Percentiles rank a stretch among this genome's conserved stretches.
phyloP scores from a whole-genome alignment of 2,113 vertebrate species.

The Antechinus stuartii region DNA sequence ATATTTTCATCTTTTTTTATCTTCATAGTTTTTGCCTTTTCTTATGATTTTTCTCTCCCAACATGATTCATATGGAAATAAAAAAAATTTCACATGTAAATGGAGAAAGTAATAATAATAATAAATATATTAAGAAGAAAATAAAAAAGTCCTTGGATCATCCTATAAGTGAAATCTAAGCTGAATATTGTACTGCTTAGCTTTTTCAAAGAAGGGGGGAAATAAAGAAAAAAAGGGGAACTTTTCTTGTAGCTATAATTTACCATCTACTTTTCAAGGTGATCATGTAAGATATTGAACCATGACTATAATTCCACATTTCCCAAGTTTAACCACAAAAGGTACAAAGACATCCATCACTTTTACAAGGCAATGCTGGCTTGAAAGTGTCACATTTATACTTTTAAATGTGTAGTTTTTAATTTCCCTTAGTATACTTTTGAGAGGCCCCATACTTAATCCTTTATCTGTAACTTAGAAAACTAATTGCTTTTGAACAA shows the following conservation, averaged over 20 bases:
- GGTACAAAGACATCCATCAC: conserved; percentile 52
- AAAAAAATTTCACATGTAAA: too few relatives aligned
- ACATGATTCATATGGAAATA: too few relatives aligned
- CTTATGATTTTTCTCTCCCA: too few relatives aligned
- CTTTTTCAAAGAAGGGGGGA: not conserved
- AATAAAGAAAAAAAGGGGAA: not conserved
- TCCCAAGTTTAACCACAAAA: conserved; percentile 42
- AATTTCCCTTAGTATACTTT: conserved; percentile 67
- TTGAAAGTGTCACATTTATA: conserved; percentile 58
- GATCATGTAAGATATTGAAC: conserved; percentile 44
- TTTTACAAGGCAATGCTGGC: not conserved
- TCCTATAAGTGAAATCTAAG: not conserved
- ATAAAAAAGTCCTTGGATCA: not conserved
- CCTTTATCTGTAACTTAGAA: conserved; percentile 77
- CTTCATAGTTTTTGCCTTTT: too few relatives aligned
- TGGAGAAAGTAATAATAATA: too few relatives aligned
- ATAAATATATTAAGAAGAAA: too few relatives aligned
- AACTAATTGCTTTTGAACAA: conserved; percentile 80
- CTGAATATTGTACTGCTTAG: not conserved
- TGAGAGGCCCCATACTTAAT: conserved; percentile 73
- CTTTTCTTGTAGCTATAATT: not conserved
- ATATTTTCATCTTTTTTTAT: too few relatives aligned
- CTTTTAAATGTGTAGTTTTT: conserved; percentile 65
- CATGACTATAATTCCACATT: conserved; percentile 31
- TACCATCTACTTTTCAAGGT: conserved; percentile 30